A percentile compares a stretch with the other conserved stretches of the same genome.
Evolutionary conservation across 2,888 invertebrate genomes (phyloP).

Genomic region (Formica aserva): DNA sequence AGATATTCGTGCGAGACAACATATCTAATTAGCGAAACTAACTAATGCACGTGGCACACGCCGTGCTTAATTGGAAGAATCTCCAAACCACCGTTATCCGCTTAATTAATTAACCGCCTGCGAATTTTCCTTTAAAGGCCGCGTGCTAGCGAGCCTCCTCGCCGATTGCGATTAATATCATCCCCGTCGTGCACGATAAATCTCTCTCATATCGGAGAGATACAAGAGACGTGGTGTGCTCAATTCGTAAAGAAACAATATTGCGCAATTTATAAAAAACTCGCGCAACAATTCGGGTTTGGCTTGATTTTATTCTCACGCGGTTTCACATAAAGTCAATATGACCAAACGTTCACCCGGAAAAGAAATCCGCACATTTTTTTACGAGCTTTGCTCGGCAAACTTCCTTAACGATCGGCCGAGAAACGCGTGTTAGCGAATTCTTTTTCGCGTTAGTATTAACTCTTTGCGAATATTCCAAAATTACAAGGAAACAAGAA

Average conservation of each 20-base stretch:
- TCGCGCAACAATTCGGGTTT: background rate
- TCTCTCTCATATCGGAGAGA: background rate
- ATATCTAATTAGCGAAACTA: slow-evolving; percentile 53
- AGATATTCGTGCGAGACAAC: slow-evolving; percentile 19
- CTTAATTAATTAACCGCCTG: slow-evolving; percentile 52
- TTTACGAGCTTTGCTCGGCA: slow-evolving; percentile 13
- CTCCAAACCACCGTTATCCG: slow-evolving; percentile 41
- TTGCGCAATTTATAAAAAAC: background rate
- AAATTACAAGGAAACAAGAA: background rate
- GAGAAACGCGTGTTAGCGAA: slow-evolving; percentile 16
- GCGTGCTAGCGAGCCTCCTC: background rate
- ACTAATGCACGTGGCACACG: slow-evolving; percentile 47
- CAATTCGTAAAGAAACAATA: background rate
- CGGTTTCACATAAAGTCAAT: slow-evolving; percentile 1
- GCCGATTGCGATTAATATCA: slow-evolving; percentile 41
- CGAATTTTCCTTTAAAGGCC: slow-evolving; percentile 48
- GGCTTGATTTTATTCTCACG: slow-evolving; percentile 17
- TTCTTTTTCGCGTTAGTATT: slow-evolving; percentile 20
- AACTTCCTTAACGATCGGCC: slow-evolving; percentile 40
- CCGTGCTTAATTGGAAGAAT: slow-evolving; percentile 50
- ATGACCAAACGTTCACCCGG: slow-evolving; percentile 29
- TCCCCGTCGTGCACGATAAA: background rate
- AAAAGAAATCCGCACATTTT: slow-evolving; percentile 1
- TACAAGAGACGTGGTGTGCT: background rate
- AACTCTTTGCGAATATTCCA: background rate